Evolutionary conservation across 2,113 vertebrate genomes (phyloP), one percentile per base, ranked within the genome.

Genomic region (Recurvirostra avosetta): DNA sequence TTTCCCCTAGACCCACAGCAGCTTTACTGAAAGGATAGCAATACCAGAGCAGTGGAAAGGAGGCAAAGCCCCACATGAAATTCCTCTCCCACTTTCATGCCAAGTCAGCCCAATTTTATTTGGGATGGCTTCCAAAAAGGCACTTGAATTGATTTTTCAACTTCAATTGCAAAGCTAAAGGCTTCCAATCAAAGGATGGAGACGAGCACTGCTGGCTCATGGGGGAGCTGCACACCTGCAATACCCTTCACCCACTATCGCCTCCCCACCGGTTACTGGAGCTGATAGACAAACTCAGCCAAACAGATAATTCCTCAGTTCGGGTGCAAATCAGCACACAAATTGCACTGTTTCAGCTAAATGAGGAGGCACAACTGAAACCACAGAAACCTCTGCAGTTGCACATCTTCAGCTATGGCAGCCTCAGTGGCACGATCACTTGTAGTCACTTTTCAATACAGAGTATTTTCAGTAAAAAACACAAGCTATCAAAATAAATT

Each of bases 401-500:
- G 23, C 47, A n/a, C 49, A 20, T 30, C 36, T 50, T 22, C 74
- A 70, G 49, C 78, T 40, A 32, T 30, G 55, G 73, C 19, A 80
- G 15, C 34, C 55, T 36, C 32, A 11, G 25, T 1, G 5, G 36
- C n/a, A 27, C 3, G 0, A 13, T 9, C 0, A 0, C 34, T 50
- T 32, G 14, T 2, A 1, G 19, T 7, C 25, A 38, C 9, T 4
- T 41, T 76, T 32, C 52, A 36, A 6, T 15, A 11, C 5, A 32
- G n/a, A 3, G 2, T 11, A 8, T 72, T 77, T 76, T 21, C 58
- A 77, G 38, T 15, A 55, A 71, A 77, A 81, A 25, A 2, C 30
- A 47, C 4, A 7, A 79, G 43, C 30, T 52, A 74, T 55, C 36
- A 25, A 32, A 52, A 58, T 4, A 53, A 62, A 47, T 8, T 0